These are phyloP conservation scores for Diadegma fenestrale DNA, from an alignment of 2,888 invertebrate species.

Conservation along the genomic window DNA sequence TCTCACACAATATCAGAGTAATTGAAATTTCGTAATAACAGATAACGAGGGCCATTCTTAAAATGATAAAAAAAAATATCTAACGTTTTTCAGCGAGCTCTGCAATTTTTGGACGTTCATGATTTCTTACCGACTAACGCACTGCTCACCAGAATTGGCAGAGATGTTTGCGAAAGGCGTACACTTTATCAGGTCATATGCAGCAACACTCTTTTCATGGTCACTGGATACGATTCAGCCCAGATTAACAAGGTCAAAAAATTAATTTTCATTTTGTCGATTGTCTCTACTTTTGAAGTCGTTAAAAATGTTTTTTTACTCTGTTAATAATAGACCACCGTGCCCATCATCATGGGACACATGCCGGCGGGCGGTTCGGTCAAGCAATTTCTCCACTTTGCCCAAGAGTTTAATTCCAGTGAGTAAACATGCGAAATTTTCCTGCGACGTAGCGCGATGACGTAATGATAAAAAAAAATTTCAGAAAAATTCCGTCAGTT, in stretches of 20 bases:
- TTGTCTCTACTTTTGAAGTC: background rate
- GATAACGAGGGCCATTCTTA: background rate
- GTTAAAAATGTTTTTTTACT: conserved; percentile 10
- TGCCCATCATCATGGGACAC: conserved; percentile 89
- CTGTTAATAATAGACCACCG: conserved; percentile 87
- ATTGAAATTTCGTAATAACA: background rate
- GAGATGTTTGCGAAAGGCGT: conserved; percentile 76
- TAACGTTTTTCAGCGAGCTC: conserved; percentile 52
- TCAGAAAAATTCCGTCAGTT: conserved; percentile 85
- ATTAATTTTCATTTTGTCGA: conserved; percentile 16
- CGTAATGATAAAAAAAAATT: conserved; percentile 22
- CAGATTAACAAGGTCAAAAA: conserved; percentile 86
- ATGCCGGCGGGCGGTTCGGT: conserved; percentile 90
- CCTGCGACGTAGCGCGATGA: too few species aligned
- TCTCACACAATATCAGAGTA: background rate
- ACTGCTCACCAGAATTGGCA: conserved; percentile 76
- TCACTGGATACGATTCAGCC: conserved; percentile 88
- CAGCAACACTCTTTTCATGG: conserved; percentile 88
- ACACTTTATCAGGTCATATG: conserved; percentile 87
- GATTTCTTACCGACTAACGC: conserved; percentile 78
- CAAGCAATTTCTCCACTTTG: conserved; percentile 90
- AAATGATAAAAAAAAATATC: background rate
- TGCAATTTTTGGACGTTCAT: conserved; percentile 73
- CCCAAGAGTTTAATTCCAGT: conserved; percentile 85
- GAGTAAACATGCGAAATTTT: conserved; percentile 40